Evolutionary conservation across 2,797 vertebrate species (phyloP).

Genomic region (Cheracebus regulus): DNA sequence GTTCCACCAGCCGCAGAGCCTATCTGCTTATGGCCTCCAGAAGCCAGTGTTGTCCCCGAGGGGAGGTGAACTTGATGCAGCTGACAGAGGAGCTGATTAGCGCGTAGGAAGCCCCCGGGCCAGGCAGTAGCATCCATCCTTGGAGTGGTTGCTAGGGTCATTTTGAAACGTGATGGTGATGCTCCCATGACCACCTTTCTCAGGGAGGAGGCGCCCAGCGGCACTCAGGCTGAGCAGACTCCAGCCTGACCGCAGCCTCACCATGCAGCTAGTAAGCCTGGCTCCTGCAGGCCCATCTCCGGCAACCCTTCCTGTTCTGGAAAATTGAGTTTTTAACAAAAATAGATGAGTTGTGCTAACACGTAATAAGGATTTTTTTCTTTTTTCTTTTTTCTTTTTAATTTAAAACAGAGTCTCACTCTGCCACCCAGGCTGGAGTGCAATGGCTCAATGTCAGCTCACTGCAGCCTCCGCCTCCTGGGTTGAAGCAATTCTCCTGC

Average conservation of each 20-base stretch:
- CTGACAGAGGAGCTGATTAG: background rate
- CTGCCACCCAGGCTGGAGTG: background rate
- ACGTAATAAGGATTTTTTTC: background rate
- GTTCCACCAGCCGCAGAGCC: background rate
- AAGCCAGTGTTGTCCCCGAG: background rate
- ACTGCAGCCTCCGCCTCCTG: background rate
- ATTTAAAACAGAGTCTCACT: background rate
- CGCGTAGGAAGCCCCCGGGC: background rate
- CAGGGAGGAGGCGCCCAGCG: rapidly evolving
- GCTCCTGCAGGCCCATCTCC: background rate
- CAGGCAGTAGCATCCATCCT: background rate
- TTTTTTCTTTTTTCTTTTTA: background rate
- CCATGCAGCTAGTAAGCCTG: background rate
- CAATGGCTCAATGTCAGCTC: background rate
- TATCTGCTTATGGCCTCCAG: background rate
- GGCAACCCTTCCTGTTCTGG: background rate
- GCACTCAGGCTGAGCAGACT: background rate
- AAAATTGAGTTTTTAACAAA: background rate
- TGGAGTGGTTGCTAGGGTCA: background rate
- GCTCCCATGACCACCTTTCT: rapidly evolving
- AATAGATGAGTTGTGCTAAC: background rate
- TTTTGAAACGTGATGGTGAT: background rate
- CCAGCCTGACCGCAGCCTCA: rapidly evolving
- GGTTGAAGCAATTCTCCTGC: background rate
- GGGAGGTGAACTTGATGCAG: rapidly evolving